These are phyloP conservation scores for Mythimna loreyi DNA, from an alignment of 2,888 invertebrate species.

Conservation along the genomic window DNA sequence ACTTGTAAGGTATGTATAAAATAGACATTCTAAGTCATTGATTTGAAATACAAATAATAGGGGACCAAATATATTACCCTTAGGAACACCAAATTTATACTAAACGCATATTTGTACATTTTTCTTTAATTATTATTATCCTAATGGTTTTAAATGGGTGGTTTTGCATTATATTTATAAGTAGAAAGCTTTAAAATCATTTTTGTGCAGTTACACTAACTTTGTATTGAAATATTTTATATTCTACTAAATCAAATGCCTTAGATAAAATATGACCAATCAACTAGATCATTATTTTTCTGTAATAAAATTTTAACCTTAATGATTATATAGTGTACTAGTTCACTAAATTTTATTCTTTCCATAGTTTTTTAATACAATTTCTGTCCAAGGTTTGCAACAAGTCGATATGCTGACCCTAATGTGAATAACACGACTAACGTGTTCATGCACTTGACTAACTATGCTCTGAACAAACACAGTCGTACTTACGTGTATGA, in stretches of 20 bases:
- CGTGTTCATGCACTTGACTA: constrained; percentile 98
- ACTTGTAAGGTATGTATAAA: constrained; percentile 92
- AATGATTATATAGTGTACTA: neutral
- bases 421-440: constrained; percentile 95
- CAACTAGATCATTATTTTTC: neutral
- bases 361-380: neutral
- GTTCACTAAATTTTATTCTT: neutral
- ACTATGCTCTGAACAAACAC: constrained; percentile 98
- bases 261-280: neutral
- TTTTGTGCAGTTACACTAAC: neutral
- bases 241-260: constrained; percentile 12
- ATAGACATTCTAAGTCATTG: neutral
- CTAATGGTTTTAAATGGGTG: neutral
- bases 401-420: constrained; percentile 96
- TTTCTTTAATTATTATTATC: neutral
- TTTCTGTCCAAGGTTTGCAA: constrained; percentile 93
- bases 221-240: neutral
- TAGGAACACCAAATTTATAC: neutral
- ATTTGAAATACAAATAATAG: constrained; percentile 2
- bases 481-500: constrained; percentile 96
- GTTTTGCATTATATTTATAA: neutral
- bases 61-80: neutral
- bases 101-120: neutral
- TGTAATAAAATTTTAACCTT: neutral
- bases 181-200: neutral